A percentile compares a stretch with the other conserved stretches of the same genome.
Conservation (phyloP, 2,888 invertebrate genomes). For the Metallyticus violacea region DNA sequence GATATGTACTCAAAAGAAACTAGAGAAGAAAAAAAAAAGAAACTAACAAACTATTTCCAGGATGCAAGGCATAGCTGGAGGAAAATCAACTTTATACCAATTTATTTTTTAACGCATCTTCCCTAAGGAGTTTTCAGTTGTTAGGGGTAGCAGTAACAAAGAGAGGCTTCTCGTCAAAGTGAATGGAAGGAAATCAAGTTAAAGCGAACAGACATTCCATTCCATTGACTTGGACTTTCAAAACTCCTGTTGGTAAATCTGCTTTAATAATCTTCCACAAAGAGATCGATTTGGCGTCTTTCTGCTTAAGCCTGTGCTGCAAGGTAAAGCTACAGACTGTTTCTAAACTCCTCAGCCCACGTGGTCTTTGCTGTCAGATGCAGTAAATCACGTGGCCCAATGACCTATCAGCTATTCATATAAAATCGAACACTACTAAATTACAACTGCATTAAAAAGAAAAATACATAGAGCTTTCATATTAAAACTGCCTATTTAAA, state of each 20-base stretch:
- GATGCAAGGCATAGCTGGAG: not conserved
- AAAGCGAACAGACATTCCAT: not conserved
- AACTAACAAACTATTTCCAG: not conserved
- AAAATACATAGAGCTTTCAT: no score
- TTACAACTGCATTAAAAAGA: no score
- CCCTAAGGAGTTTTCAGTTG: not conserved
- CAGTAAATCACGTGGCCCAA: no score
- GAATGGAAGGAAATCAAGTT: not conserved
- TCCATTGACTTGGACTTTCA: not conserved
- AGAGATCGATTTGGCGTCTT: not conserved
- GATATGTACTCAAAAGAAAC: not conserved
- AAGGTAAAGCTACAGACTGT: not conserved
- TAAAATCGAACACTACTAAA: no score
- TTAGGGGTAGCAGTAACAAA: not conserved
- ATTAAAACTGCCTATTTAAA: no score
- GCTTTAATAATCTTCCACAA: not conserved
- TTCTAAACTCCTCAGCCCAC: not conserved
- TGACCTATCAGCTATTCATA: no score
- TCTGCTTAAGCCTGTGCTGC: not conserved
- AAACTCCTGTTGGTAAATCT: no score
- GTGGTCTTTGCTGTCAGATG: no score
- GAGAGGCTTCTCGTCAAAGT: not conserved
- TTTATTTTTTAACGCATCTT: not conserved
- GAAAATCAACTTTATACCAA: not conserved
- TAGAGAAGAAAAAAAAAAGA: not conserved